Evolutionary conservation across 2,797 vertebrate species (phyloP).

Genomic region (Notolabrus celidotus): DNA sequence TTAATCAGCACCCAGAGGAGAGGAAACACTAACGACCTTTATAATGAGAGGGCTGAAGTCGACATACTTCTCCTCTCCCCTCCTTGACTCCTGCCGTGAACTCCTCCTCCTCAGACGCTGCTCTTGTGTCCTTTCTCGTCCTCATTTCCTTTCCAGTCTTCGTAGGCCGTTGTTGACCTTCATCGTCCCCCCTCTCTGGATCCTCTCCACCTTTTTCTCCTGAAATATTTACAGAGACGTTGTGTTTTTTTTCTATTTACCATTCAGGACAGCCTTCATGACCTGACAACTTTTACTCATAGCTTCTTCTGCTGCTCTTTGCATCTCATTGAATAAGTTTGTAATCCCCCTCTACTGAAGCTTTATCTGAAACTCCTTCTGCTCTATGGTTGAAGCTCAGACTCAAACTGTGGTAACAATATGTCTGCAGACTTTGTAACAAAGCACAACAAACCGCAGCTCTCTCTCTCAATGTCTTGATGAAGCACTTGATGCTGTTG

Average conservation of each 20-base stretch:
- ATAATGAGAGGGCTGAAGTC: conserved; percentile 64
- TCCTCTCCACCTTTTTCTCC: not conserved
- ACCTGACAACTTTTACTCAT: not conserved
- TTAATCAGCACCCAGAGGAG: conserved; percentile 67
- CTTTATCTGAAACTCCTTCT: no score
- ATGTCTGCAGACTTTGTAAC: no score
- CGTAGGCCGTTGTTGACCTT: not conserved
- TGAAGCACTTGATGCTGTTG: no score
- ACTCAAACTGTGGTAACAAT: no score
- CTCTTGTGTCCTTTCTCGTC: conserved; percentile 5
- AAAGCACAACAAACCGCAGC: not conserved
- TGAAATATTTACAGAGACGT: not conserved
- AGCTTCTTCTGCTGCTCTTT: not conserved
- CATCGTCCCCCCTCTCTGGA: not conserved
- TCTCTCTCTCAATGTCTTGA: not conserved
- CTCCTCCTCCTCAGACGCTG: not conserved
- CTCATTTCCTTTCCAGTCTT: not conserved
- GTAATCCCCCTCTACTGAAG: not conserved
- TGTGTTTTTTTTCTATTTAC: not conserved
- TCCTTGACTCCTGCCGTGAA: conserved; percentile 34
- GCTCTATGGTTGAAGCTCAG: no score
- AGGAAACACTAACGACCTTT: conserved; percentile 64
- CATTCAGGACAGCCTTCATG: not conserved
- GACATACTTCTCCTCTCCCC: conserved; percentile 30
- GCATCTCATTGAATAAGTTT: not conserved